These are phyloP conservation scores for Pyxicephalus adspersus DNA, from an alignment of 2,113 vertebrate species.

Conservation along the genomic window DNA sequence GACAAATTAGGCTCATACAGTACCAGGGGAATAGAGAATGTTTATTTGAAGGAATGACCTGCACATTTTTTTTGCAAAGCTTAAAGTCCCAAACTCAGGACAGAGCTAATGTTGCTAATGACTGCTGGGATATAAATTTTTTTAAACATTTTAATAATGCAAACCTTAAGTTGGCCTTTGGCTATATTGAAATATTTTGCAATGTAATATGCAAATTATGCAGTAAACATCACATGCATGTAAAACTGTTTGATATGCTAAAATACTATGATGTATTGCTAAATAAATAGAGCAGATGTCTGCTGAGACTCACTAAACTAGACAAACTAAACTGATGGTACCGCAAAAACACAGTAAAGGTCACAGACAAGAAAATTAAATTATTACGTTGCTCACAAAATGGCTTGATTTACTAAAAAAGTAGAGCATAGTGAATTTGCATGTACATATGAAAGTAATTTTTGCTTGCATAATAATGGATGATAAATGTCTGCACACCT, in stretches of 20 bases:
- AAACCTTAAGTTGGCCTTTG: conserved; percentile 59
- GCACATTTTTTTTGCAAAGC: conserved; percentile 37
- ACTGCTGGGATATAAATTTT: conserved; percentile 58
- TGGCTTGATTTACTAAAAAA: no score
- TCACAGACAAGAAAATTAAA: neutral
- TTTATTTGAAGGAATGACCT: conserved; percentile 23
- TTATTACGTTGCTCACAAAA: neutral
- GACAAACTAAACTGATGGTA: neutral
- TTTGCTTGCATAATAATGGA: no score
- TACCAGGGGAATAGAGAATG: conserved; percentile 4
- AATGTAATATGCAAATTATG: conserved; percentile 58
- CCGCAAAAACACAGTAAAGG: neutral
- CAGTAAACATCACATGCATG: conserved; percentile 27
- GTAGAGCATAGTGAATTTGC: no score
- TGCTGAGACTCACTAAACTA: conserved; percentile 13
- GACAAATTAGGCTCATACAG: neutral
- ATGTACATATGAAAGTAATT: no score
- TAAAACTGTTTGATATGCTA: conserved; percentile 40
- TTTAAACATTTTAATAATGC: conserved; percentile 63
- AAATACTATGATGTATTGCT: conserved; percentile 31
- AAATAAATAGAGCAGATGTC: conserved; percentile 40
- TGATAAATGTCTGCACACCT: no score
- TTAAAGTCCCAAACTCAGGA: conserved; percentile 44
- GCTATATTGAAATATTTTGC: conserved; percentile 54
- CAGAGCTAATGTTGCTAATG: conserved; percentile 57